Base-by-base conservation (phyloP, 2,888 invertebrate genomes). In the Drosophila sordidapex region DNA sequence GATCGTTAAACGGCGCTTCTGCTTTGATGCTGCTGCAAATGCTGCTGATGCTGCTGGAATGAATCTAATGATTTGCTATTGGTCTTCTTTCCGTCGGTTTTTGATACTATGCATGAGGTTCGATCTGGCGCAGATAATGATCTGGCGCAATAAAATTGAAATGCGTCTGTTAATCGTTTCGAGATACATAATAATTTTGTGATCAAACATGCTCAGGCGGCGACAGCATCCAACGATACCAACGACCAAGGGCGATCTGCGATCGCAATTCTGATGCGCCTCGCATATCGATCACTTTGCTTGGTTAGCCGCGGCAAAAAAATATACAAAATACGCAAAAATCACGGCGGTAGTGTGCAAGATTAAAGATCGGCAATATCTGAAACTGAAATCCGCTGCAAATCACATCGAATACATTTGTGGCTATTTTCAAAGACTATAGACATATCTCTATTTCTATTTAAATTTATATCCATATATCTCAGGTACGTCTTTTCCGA, bases 171-270 rank as follows among this genome's bases (percentile, higher is more conserved):
- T 87, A 87, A 87, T 87, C 87, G 90, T 76, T 87, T 76, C 74
- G 70, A 88, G 90, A 87, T 87, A 87, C 87, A 87, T 87, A 90
- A 87, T 87, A 87, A 87, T 87, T 90, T 86, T 87, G 74, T 82
- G 75, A 62, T 74, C 73, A 76, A 76, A 84, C 77, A 81, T 79
- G 79, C 67, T 46, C 71, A 54, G 59, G 54, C 66, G 73, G 49
- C 68, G 77, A 64, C 71, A 60, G 31, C 21, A 40, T 31, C 38
- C 54, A 56, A 48, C n/a, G 27, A 51, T 51, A 52, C 48, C 52
- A 69, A 61, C 60, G 40, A 63, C 59, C 61, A 60, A 76, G 56
- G 29, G 38, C 63, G 63, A 73, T 63, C 75, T 5, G 57, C 40
- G 69, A 46, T 52, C 73, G 43, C 21, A 25, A 18, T 43, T 76